Base-by-base conservation (phyloP, 2,888 invertebrate genomes). In the Geophilus truncorum region DNA sequence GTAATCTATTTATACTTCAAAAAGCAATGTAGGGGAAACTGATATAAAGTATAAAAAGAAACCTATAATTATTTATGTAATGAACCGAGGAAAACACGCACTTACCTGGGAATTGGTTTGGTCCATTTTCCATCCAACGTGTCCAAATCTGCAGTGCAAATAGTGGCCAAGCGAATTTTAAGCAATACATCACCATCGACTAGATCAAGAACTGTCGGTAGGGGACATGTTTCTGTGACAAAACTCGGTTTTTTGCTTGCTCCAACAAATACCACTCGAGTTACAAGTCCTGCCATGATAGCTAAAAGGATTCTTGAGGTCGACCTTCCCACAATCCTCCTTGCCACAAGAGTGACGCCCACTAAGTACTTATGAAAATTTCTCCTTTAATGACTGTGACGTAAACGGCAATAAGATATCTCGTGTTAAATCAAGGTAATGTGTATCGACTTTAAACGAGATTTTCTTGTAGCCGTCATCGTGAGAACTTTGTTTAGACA, bases 71-170 rank as follows among this genome's bases (percentile, higher is more conserved):
- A 62, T 10, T 21, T 10, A 62, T 62, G 57, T 23, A 23, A 62
- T 62, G 10, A 62, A 18, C 21, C 57, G 21, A 62, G 4, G 21
- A 10, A 62, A 62, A 30, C 28, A 76, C 28, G n/a, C 12, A 78
- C 78, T 79, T 83, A 84, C 84, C 84, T 83, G 3, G 84, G 84
- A n/a, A 82, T 82, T 30, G 83, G 83, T 36, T 83, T 83, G 45
- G 80, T 82, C 18, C 84, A 82, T 80, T 81, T 81, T 4, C 84
- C 84, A 28, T 81, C 81, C 10, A 84, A 81, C 21, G 82, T 83
- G 28, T 83, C 83, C 10, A 84, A 81, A 78, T 84, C 84, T 18
- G 83, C 82, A 9, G 83, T 80, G 81, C 84, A 84, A 23, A 84
- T 82, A 0, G 84, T 84, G 9, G 84, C 82, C 12, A 83, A 77